phyloP scores from a whole-genome alignment of 2,888 invertebrate species.

The Nasonia oneida region DNA sequence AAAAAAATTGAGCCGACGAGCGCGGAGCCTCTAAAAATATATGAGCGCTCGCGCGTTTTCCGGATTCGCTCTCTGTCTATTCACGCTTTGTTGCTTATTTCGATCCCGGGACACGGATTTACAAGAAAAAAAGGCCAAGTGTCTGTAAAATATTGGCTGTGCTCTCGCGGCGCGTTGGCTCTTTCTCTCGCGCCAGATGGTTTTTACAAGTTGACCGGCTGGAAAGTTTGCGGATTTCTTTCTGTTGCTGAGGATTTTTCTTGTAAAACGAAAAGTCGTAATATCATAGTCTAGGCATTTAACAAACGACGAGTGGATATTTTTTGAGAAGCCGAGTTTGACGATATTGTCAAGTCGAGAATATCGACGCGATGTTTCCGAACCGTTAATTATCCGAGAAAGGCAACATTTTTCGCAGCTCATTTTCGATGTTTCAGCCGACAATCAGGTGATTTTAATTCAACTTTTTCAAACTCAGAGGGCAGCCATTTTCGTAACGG shows the following conservation, averaged over 20 bases:
- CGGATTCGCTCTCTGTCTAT: constrained; percentile 26
- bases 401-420: too few species aligned
- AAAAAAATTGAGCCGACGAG: constrained; percentile 11
- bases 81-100: constrained; percentile 30
- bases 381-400: too few species aligned
- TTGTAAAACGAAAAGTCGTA: background rate
- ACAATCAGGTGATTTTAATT: too few species aligned
- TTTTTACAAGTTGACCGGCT: background rate
- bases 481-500: too few species aligned
- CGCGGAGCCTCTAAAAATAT: constrained; percentile 62
- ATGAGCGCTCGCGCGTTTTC: constrained; percentile 26
- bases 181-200: background rate
- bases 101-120: background rate
- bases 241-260: background rate
- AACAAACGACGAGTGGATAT: too few species aligned
- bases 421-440: too few species aligned
- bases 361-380: too few species aligned
- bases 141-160: background rate
- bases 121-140: background rate
- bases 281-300: background rate
- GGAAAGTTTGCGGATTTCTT: background rate
- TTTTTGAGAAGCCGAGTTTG: too few species aligned
- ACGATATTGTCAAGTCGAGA: too few species aligned
- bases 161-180: too few species aligned
- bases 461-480: too few species aligned